Evolutionary conservation across 2,113 vertebrate species (phyloP).

Genomic region (Hucho hucho): DNA sequence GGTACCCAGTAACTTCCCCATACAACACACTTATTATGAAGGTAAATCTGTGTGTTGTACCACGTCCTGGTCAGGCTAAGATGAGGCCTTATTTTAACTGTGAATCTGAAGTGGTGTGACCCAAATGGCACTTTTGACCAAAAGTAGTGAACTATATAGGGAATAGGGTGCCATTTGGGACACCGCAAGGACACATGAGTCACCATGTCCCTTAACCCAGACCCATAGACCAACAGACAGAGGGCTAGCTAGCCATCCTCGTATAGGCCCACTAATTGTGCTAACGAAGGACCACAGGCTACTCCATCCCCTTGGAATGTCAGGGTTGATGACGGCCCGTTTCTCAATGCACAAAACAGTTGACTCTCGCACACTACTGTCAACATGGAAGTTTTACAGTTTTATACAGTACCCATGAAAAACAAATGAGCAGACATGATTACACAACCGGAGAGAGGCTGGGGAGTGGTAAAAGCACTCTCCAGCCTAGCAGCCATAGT

Average conservation of each 20-base stretch:
- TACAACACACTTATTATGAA: not conserved
- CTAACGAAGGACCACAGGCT: slow-evolving; percentile 30
- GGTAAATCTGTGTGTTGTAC: not conserved
- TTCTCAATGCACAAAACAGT: not conserved
- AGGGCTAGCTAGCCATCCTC: slow-evolving; percentile 11
- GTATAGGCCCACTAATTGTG: slow-evolving; percentile 13
- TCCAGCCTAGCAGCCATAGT: slow-evolving; percentile 27
- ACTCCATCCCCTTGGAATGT: slow-evolving; percentile 26
- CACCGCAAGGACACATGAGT: not conserved
- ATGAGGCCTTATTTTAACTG: not conserved
- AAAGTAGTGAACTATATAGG: too few relatives aligned
- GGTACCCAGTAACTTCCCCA: not conserved
- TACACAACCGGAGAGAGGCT: too few relatives aligned
- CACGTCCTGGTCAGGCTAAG: not conserved
- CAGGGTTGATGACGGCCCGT: not conserved
- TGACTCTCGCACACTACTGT: not conserved
- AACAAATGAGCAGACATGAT: not conserved
- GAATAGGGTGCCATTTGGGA: too few relatives aligned
- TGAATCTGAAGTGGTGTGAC: not conserved
- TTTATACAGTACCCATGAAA: not conserved
- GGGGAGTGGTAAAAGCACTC: slow-evolving; percentile 9
- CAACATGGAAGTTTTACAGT: not conserved
- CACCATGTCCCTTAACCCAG: not conserved
- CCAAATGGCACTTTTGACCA: too few relatives aligned
- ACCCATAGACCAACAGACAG: not conserved